Base-by-base conservation (phyloP, 2,113 vertebrate species). In the Oncorhynchus nerka region DNA sequence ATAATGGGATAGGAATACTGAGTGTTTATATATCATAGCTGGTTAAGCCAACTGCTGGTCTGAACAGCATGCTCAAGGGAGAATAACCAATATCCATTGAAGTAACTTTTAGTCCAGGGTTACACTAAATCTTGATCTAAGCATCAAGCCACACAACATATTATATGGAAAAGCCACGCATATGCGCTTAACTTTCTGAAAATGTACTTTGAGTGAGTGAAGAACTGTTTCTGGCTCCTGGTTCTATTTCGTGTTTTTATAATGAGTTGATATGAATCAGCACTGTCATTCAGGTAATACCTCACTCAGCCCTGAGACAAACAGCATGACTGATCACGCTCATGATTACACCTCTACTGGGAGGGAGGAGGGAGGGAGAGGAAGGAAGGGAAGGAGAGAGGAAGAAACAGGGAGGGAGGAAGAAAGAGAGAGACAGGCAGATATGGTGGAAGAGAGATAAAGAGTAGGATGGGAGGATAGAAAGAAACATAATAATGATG, bases 321-420 rank as follows among this genome's bases (percentile, higher is more conserved):
- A 70, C 0, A 22, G 2, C 39, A 3, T 89, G 89, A 92, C 90
- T 90, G 89, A 90, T 89, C 82, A 83, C 79, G 62, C 74, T 5
- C 82, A 86, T 88, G 86, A 90, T 91, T 87, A 79, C 77, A 80
- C 75, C 75, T 74, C 89, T 84, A 80, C 64, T 75, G 81, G 85
- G 66, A 32, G 26, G 28, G 66, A 30, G 12, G 66, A 11, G 16
- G 75, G 76, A 73, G 30, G 61, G 78, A 76, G 71, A 78, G 84
- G 75, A 75, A 74, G 64, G 72, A 61, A 67, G 78, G 76, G 16
- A 72, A 77, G 79, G 16, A 72, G 68, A 55, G n/a, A 16, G 79
- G 81, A 86, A 66, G 22, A 65, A 26, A 26, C n/a, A 65, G 22
- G 24, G 24, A 65, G 62, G 24, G 24, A 30, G 64, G 13, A 4